Conservation (phyloP, 2,113 vertebrate genomes). For the Antennarius striatus region DNA sequence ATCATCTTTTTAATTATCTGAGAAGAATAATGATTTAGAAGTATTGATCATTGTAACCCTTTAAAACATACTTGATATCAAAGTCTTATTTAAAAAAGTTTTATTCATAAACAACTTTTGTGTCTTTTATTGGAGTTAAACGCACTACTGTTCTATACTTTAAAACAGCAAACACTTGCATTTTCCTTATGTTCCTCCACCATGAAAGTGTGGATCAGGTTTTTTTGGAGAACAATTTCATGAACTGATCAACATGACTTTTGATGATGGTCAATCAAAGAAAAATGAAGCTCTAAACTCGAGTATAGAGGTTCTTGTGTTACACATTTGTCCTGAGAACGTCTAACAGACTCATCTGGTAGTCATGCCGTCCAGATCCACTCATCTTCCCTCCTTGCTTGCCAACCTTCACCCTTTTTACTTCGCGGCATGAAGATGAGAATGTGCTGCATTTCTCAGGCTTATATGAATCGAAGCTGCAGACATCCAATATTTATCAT, state of each 20-base stretch:
- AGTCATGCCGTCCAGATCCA: constrained; percentile 6
- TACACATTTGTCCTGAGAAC: constrained; percentile 1
- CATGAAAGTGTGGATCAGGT: neutral
- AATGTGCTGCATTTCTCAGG: constrained; percentile 56
- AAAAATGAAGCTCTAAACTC: neutral
- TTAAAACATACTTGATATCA: constrained; percentile 19
- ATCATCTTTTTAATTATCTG: constrained; percentile 56
- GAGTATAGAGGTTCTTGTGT: no score
- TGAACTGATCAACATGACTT: neutral
- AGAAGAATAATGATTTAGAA: constrained; percentile 61
- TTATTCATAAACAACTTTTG: neutral
- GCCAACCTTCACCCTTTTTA: constrained; percentile 7
- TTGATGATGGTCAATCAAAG: neutral
- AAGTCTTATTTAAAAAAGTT: neutral
- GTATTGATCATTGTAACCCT: constrained; percentile 36
- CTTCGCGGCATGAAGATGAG: constrained; percentile 51
- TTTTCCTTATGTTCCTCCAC: no score
- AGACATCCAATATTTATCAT: constrained; percentile 57
- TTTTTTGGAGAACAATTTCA: neutral
- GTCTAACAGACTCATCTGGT: no score
- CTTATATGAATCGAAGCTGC: constrained; percentile 59
- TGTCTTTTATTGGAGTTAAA: no score
- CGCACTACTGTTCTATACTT: no score
- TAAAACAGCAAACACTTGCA: neutral
- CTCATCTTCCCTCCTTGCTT: constrained; percentile 2